Conservation (phyloP, 2,888 invertebrate species). For the Gasteruption jaculator region DNA sequence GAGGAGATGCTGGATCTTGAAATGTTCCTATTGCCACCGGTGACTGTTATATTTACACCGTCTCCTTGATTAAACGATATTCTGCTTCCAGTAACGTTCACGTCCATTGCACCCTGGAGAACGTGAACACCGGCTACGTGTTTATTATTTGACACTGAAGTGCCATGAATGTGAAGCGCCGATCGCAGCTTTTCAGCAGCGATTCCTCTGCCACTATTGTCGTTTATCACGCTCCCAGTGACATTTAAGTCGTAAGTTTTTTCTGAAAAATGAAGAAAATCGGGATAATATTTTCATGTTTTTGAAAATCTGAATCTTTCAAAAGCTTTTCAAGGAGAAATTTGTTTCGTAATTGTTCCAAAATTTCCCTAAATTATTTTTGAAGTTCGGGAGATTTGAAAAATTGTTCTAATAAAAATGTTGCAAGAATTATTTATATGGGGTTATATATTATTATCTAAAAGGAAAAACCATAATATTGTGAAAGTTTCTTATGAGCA, state of each 20-base stretch:
- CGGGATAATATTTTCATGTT: conserved; percentile 2
- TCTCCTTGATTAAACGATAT: conserved; percentile 90
- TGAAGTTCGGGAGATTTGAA: too few species aligned
- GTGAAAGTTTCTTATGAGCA: neutral
- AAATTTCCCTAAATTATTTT: too few species aligned
- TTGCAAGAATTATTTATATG: neutral
- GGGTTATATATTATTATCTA: neutral
- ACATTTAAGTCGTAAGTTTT: conserved; percentile 84
- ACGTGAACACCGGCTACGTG: conserved; percentile 90
- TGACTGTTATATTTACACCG: conserved; percentile 92
- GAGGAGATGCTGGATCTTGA: conserved; percentile 81
- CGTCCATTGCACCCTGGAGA: conserved; percentile 85
- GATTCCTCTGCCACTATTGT: conserved; percentile 93
- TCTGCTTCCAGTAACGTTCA: conserved; percentile 86
- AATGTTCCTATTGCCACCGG: conserved; percentile 90
- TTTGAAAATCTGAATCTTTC: too few species aligned
- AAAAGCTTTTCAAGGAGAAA: too few species aligned
- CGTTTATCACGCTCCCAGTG: conserved; percentile 75
- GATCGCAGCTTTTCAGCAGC: conserved; percentile 88
- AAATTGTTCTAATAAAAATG: too few species aligned
- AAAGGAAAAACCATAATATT: neutral
- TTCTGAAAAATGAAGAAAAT: conserved; percentile 47
- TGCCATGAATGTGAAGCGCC: conserved; percentile 78
- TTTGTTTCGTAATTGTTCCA: too few species aligned
- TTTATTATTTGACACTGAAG: conserved; percentile 79